Percentiles rank a stretch among this genome's conserved stretches.
phyloP scores from a whole-genome alignment of 2,113 vertebrate genomes.

The Cettia cetti region DNA sequence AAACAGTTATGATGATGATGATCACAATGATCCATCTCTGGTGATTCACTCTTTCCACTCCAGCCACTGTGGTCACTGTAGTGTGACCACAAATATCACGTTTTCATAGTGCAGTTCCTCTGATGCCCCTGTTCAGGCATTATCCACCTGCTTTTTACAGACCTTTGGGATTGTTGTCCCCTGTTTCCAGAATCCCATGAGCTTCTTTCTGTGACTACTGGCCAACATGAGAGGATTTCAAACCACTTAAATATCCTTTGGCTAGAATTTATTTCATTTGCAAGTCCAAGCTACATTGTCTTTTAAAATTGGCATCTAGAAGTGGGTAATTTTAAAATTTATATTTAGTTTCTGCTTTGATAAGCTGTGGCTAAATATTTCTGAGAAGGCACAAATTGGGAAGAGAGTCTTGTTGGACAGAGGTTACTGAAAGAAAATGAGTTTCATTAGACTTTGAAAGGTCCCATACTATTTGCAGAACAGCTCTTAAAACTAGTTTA shows the following conservation, averaged over 20 bases:
- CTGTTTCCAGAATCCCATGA: background rate
- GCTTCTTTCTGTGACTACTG: background rate
- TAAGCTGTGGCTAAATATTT: background rate
- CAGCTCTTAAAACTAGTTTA: background rate
- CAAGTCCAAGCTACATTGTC: background rate
- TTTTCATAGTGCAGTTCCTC: background rate
- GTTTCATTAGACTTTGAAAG: background rate
- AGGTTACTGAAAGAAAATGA: background rate
- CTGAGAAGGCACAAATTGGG: background rate
- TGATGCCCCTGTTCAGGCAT: background rate
- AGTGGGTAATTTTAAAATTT: background rate
- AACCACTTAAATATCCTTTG: background rate
- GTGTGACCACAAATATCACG: background rate
- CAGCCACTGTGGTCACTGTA: background rate
- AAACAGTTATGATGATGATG: background rate
- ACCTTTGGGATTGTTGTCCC: background rate
- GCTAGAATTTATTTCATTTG: background rate
- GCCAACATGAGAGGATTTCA: background rate
- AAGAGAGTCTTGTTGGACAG: background rate
- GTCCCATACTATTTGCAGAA: background rate
- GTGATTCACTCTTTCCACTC: slow-evolving; percentile 57
- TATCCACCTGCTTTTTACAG: background rate
- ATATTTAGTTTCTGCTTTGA: background rate
- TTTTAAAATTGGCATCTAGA: background rate
- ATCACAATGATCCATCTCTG: background rate